Evolutionary conservation across 1,140 invertebrate species (phyloP).

Genomic region (Andricus grossulariae): DNA sequence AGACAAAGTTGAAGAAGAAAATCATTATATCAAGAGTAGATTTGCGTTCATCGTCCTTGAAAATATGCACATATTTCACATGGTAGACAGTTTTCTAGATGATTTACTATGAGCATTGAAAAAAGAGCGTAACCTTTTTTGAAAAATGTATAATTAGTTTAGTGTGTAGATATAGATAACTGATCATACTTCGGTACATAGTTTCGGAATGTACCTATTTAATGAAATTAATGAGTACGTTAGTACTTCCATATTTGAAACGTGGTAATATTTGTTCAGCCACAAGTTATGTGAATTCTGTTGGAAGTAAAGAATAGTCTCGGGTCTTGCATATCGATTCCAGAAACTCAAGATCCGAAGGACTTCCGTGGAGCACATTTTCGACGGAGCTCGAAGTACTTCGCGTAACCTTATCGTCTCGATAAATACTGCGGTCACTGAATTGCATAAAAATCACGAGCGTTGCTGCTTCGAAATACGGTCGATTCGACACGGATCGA

Average conservation of each 20-base stretch:
- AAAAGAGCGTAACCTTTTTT: no score
- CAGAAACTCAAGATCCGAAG: constrained; percentile 20
- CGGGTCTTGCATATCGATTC: not conserved
- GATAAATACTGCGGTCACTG: constrained; percentile 29
- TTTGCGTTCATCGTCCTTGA: no score
- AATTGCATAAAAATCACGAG: constrained; percentile 25
- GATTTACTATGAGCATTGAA: no score
- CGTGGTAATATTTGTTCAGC: not conserved
- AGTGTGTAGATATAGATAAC: not conserved
- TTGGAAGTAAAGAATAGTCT: not conserved
- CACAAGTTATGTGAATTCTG: not conserved
- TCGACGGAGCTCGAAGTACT: constrained; percentile 10
- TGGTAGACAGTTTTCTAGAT: no score
- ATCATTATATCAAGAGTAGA: no score
- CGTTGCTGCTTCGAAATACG: constrained; percentile 10
- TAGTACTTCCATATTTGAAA: not conserved
- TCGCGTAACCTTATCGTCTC: constrained; percentile 27
- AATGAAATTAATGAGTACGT: not conserved
- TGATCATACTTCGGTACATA: not conserved
- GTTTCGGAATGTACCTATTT: not conserved
- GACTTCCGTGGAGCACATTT: constrained; percentile 23
- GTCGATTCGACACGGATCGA: constrained; percentile 26
- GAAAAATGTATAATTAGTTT: no score
- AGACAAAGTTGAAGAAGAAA: no score
- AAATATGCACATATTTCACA: no score